Conservation (phyloP, 1,140 invertebrate species). For the Drosophila sucinea region DNA sequence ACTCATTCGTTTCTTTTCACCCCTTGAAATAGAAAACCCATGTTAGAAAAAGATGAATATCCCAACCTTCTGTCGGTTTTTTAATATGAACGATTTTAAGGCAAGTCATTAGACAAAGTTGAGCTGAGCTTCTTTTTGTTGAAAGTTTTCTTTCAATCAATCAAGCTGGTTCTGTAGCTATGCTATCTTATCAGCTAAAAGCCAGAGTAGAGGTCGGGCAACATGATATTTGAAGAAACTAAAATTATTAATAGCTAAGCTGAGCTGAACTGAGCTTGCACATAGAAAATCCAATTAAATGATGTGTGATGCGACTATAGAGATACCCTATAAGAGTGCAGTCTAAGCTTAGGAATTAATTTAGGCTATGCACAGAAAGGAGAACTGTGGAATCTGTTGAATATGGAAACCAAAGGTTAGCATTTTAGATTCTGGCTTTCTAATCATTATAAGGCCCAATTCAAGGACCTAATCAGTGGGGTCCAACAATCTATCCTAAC, state of each 20-base stretch:
- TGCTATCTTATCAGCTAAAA: neutral
- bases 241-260: neutral
- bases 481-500: too few relatives aligned
- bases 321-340: neutral
- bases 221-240: neutral
- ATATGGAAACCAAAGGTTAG: too few relatives aligned
- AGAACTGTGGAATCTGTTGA: too few relatives aligned
- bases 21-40: too few relatives aligned
- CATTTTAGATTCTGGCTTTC: too few relatives aligned
- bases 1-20: too few relatives aligned
- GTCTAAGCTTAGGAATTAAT: too few relatives aligned
- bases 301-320: too few relatives aligned
- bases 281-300: neutral
- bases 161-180: neutral
- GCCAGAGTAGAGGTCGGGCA: neutral
- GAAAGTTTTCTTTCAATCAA: conserved; percentile 1
- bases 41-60: neutral
- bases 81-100: neutral
- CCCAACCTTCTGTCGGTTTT: neutral
- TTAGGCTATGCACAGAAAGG: too few relatives aligned
- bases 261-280: neutral
- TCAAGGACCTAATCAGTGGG: too few relatives aligned
- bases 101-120: neutral
- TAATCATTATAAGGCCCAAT: too few relatives aligned
- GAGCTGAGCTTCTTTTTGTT: neutral